A percentile compares a stretch with the other conserved stretches of the same genome.
Evolutionary conservation across 2,888 invertebrate genomes (phyloP).

Genomic region (Epistrophella euchroma): DNA sequence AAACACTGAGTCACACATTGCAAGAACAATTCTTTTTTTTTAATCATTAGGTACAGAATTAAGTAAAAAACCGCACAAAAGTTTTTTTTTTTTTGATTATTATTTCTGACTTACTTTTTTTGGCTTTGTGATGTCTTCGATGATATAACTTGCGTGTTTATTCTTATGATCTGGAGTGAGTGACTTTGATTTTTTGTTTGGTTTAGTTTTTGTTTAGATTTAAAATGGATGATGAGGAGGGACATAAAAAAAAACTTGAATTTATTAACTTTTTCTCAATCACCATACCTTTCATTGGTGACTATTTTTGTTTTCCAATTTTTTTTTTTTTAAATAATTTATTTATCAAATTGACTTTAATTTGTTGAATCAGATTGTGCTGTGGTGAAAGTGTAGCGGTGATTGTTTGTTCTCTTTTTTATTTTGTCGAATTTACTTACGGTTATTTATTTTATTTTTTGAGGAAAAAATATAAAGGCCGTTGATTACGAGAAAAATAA

Average conservation of each 20-base stretch:
- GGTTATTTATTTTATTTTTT: not conserved
- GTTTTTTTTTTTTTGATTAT: not conserved
- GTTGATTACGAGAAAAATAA: not conserved
- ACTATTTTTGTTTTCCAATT: constrained; percentile 5
- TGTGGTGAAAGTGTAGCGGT: constrained; percentile 63
- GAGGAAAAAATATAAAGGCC: not conserved
- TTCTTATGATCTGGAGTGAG: constrained; percentile 47
- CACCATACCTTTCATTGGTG: constrained; percentile 23
- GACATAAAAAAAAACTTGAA: constrained; percentile 23
- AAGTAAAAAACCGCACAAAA: not conserved
- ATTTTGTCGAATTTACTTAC: not conserved
- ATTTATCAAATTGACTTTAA: not conserved
- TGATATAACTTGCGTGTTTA: constrained; percentile 48
- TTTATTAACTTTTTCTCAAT: constrained; percentile 12
- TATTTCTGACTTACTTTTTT: constrained; percentile 60
- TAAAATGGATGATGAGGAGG: constrained; percentile 16
- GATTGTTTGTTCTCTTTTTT: constrained; percentile 29
- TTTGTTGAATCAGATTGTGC: constrained; percentile 55
- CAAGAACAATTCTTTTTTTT: not conserved
- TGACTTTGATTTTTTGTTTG: constrained; percentile 31
- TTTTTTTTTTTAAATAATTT: not conserved
- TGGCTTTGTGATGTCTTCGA: constrained; percentile 38
- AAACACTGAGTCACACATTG: not conserved
- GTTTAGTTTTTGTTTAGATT: not conserved
- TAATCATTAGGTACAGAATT: not conserved